Conservation (phyloP, 35 echinoderm and acorn worm genomes). For the Heliocidaris tuberculata region DNA sequence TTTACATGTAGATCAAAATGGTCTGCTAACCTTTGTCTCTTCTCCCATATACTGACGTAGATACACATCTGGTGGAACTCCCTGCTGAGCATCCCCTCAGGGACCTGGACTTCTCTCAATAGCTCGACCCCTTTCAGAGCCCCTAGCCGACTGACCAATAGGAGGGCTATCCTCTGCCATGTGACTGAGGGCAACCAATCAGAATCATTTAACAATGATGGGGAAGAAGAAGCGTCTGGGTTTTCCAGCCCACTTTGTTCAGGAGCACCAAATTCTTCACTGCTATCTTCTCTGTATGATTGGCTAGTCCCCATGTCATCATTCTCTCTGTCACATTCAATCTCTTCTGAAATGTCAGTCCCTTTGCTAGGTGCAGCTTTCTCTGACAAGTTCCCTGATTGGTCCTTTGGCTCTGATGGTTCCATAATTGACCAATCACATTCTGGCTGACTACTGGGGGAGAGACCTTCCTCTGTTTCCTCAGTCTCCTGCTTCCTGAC, state of each 20-base stretch:
- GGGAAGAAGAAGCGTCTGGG: not conserved
- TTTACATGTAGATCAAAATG: not conserved
- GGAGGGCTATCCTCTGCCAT: conserved; percentile 62
- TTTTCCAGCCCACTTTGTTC: not conserved
- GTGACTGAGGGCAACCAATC: conserved; percentile 69
- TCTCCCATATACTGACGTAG: conserved; percentile 45
- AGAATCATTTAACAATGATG: not conserved
- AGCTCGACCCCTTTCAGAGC: conserved; percentile 46
- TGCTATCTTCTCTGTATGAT: not conserved
- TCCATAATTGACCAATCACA: conserved; percentile 33
- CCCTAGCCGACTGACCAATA: conserved; percentile 64
- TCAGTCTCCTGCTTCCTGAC: not conserved
- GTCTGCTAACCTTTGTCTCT: conserved; percentile 51
- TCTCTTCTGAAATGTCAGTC: too few species aligned
- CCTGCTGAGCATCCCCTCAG: conserved; percentile 6
- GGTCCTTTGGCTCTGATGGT: not conserved
- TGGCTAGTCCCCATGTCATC: not conserved
- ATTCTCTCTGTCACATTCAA: not conserved
- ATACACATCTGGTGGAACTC: conserved; percentile 68
- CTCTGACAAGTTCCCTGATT: not conserved
- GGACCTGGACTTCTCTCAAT: conserved; percentile 40
- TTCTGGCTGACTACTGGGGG: not conserved
- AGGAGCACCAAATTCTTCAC: not conserved
- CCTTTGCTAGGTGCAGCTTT: not conserved
- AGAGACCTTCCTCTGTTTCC: not conserved